Evolutionary conservation across 2,888 invertebrate species (phyloP), one percentile per base, ranked within the genome.

Genomic region (Oscheius sp.): DNA sequence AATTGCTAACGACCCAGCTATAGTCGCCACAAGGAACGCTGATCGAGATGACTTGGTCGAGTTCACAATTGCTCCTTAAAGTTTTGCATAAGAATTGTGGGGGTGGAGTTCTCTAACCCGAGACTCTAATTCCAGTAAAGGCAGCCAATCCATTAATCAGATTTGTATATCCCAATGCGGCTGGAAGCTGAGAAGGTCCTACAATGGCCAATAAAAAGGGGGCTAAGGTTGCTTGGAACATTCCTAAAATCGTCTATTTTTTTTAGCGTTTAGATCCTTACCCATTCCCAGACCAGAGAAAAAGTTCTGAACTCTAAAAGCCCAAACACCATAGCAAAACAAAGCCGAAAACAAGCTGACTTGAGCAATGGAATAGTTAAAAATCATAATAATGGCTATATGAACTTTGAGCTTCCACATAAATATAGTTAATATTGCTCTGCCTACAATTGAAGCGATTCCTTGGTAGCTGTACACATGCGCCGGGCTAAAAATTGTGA

Each of bases 121-220:
- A 63, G 34, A 76, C 42, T 45, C 65, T 65, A 23, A 73, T 71
- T 48, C 65, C 74, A 2, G 70, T 67, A 50, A 75, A 66, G 8
- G 76, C 75, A 0, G 77, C 74, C 0, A 77, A 25, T 57, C 79
- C 79, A 37, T 76, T 79, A 55, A 79, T 69, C 12, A 79, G 70
- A 45, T 79, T 79, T n/a, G 79, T 79, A 65, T 67, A 79, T 37
- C 79, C 79, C 0, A 76, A 69, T 5, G 79, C 79, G 10, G 67
- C 71, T 0, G 79, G 70, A 2, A 79, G 64, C 34, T 75, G 73
- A 33, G 77, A 73, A 2, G 77, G 73, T 4, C 79, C 79, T 0
- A 76, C 74, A 23, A 77, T 69, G 4, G 72, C 72, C 10, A 79
- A 70, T 6, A 79, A 61, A 31, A 75, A 79, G 0, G 79, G 76